A percentile compares a stretch with the other conserved stretches of the same genome.
Conservation (phyloP, 2,113 vertebrate genomes). For the Candoia aspera region DNA sequence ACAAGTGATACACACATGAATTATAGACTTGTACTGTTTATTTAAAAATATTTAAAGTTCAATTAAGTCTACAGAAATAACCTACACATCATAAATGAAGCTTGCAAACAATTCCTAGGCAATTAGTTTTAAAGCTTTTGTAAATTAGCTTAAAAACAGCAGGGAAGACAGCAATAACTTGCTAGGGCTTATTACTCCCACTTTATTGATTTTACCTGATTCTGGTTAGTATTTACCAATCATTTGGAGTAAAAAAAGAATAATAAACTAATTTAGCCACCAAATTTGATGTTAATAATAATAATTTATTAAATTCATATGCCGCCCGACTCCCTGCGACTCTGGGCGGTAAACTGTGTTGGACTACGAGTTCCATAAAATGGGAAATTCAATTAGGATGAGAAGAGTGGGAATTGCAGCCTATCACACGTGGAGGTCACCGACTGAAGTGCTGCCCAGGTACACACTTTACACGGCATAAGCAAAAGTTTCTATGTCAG, state of each 20-base stretch:
- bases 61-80: background rate
- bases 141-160: background rate
- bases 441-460: background rate
- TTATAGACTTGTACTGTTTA: background rate
- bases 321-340: background rate
- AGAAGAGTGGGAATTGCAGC: background rate
- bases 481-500: background rate
- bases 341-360: background rate
- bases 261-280: background rate
- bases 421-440: background rate
- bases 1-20: background rate
- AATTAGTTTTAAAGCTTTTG: background rate
- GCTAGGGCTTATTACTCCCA: background rate
- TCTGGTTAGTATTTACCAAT: background rate
- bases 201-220: background rate
- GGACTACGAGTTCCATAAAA: background rate
- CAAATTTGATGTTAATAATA: background rate
- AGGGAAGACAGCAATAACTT: background rate
- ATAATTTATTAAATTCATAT: background rate
- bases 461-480: background rate
- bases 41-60: background rate
- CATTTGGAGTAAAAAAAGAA: background rate
- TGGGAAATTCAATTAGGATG: background rate
- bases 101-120: background rate
- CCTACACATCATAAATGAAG: background rate